phyloP scores from a whole-genome alignment of 2,797 vertebrate species.

The Labroides dimidiatus region DNA sequence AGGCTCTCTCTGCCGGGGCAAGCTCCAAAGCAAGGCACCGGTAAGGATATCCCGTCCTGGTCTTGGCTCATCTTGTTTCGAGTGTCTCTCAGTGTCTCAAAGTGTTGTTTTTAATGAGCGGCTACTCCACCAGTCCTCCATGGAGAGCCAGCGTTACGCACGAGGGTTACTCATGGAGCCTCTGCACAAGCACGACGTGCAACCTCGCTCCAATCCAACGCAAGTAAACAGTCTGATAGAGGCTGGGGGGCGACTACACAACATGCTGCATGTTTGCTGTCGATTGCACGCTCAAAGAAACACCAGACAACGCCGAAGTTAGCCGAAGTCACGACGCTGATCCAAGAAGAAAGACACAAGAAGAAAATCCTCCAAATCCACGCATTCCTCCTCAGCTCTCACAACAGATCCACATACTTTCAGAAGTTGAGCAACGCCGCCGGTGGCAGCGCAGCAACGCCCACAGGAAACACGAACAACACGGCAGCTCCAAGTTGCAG shows the following conservation, averaged over 20 bases:
- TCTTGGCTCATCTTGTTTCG: conserved; percentile 78
- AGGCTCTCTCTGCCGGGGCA: conserved; percentile 52
- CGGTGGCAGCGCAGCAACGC: conserved; percentile 37
- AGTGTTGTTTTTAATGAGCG: conserved; percentile 32
- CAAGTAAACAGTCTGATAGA: conserved; percentile 42
- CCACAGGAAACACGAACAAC: conserved; percentile 13
- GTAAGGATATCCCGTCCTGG: conserved; percentile 83
- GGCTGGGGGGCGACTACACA: conserved; percentile 34
- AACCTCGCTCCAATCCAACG: conserved; percentile 30
- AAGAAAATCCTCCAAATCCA: conserved; percentile 22
- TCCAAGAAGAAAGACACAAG: conserved; percentile 2
- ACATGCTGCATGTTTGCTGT: conserved; percentile 57
- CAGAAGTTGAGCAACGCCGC: conserved; percentile 69
- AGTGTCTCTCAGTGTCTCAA: conserved; percentile 44
- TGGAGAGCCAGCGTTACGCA: conserved; percentile 74
- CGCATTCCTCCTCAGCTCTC: conserved; percentile 58
- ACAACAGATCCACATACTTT: conserved; percentile 58
- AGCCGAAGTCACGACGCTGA: conserved; percentile 60
- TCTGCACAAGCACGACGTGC: conserved; percentile 43
- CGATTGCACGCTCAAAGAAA: conserved; percentile 10
- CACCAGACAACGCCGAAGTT: neutral
- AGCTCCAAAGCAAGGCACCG: conserved; percentile 79
- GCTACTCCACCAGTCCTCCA: conserved; percentile 61
- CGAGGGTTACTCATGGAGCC: conserved; percentile 52
- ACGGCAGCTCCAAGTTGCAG: conserved; percentile 8